Conservation (phyloP, 2,888 invertebrate species). For the Drosophila mayaguana region DNA sequence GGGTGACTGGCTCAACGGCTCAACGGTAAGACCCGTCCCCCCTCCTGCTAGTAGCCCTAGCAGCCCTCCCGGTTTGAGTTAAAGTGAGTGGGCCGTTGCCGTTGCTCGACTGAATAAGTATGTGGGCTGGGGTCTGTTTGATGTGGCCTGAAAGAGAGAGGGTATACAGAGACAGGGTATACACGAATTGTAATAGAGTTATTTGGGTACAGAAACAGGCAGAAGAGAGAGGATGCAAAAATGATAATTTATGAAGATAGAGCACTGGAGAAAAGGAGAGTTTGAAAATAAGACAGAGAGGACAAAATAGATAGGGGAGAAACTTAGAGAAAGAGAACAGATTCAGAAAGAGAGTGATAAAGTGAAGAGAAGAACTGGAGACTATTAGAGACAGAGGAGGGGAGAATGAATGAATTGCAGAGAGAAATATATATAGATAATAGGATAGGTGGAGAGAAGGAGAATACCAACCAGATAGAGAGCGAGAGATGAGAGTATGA, state of each 20-base stretch:
- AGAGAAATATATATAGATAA: too few relatives aligned
- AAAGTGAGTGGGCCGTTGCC: conserved; percentile 41
- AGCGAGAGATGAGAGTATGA: too few relatives aligned
- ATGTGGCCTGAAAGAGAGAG: conserved; percentile 1
- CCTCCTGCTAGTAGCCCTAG: neutral
- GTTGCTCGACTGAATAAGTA: conserved; percentile 15
- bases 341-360: too few relatives aligned
- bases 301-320: neutral
- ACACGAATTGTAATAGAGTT: neutral
- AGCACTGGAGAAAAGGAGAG: neutral
- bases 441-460: too few relatives aligned
- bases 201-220: too few relatives aligned
- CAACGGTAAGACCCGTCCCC: conserved; percentile 4
- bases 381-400: too few relatives aligned
- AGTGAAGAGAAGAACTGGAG: too few relatives aligned
- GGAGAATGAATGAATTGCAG: too few relatives aligned
- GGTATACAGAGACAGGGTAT: neutral
- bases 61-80: neutral
- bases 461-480: too few relatives aligned
- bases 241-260: neutral
- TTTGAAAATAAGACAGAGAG: neutral
- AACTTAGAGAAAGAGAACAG: too few relatives aligned
- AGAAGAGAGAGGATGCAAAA: too few relatives aligned
- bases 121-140: conserved; percentile 8
- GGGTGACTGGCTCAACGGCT: conserved; percentile 56